phyloP scores from a whole-genome alignment of 2,797 vertebrate genomes.

The Nyctibius grandis region DNA sequence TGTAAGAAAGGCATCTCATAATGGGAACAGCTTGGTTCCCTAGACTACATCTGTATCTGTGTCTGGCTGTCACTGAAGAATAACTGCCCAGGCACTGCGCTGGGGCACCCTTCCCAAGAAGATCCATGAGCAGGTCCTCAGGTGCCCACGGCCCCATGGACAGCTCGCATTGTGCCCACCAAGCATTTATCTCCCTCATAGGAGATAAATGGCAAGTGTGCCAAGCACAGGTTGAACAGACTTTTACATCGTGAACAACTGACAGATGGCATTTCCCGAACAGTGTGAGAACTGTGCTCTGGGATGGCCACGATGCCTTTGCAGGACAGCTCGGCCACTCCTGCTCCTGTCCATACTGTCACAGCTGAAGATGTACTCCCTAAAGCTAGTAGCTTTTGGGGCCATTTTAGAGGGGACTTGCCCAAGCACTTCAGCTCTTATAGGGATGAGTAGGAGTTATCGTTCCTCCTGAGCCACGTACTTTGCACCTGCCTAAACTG shows the following conservation, averaged over 20 bases:
- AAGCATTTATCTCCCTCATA: neutral
- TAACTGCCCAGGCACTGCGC: rapidly evolving
- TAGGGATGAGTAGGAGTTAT: neutral
- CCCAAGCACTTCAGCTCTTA: neutral
- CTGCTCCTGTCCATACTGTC: neutral
- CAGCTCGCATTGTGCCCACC: rapidly evolving
- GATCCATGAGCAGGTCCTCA: neutral
- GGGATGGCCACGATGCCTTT: neutral
- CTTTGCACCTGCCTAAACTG: neutral
- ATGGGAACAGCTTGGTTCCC: neutral
- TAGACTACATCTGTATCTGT: neutral
- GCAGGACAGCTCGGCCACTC: neutral
- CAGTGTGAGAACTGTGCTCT: neutral
- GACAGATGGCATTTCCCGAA: neutral
- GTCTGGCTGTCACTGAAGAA: neutral
- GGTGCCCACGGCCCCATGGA: neutral
- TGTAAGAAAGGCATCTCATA: neutral
- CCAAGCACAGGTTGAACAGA: neutral
- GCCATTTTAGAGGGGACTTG: rapidly evolving
- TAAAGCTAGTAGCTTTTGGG: neutral
- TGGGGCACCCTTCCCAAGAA: neutral
- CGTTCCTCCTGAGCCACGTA: rapidly evolving
- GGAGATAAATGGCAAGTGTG: neutral
- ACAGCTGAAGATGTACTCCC: neutral
- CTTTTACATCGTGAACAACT: rapidly evolving